Conservation (phyloP, 1,140 invertebrate species). For the Acyrthosiphon pisum region DNA sequence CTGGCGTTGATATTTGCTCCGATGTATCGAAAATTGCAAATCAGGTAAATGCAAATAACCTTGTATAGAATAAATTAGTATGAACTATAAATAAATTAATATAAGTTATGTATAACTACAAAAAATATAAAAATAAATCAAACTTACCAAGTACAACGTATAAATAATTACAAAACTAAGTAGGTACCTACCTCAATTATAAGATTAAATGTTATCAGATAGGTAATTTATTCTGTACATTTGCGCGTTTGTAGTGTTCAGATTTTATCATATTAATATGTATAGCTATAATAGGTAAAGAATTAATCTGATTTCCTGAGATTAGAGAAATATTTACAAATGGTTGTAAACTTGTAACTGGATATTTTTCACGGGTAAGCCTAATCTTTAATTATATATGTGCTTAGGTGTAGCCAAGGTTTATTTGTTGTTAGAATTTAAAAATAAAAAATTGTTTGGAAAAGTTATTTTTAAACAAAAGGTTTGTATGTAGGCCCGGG, state of each 20-base stretch:
- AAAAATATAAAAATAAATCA: background rate
- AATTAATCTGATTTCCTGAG: background rate
- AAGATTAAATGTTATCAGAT: background rate
- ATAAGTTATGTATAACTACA: background rate
- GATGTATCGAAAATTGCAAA: conserved; percentile 66
- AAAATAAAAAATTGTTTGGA: conserved; percentile 9
- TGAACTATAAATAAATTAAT: too few species aligned
- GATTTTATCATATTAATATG: background rate
- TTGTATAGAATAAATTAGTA: background rate
- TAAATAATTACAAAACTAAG: background rate
- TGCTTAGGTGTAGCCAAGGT: conserved; percentile 1
- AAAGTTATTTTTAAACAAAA: conserved; percentile 19
- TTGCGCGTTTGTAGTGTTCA: background rate
- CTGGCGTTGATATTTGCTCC: conserved; percentile 73
- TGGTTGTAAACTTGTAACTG: background rate
- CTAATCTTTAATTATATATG: conserved; percentile 11
- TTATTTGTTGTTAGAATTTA: background rate
- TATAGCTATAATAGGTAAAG: background rate
- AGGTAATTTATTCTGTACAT: too few species aligned
- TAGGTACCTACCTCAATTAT: background rate
- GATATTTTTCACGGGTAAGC: background rate
- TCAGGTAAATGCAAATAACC: conserved; percentile 62
- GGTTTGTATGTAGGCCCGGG: background rate
- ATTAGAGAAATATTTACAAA: background rate
- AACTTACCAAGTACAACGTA: background rate